These are phyloP conservation scores for Aphodius granarius DNA, from an alignment of 2,888 invertebrate species.

Conservation along the genomic window DNA sequence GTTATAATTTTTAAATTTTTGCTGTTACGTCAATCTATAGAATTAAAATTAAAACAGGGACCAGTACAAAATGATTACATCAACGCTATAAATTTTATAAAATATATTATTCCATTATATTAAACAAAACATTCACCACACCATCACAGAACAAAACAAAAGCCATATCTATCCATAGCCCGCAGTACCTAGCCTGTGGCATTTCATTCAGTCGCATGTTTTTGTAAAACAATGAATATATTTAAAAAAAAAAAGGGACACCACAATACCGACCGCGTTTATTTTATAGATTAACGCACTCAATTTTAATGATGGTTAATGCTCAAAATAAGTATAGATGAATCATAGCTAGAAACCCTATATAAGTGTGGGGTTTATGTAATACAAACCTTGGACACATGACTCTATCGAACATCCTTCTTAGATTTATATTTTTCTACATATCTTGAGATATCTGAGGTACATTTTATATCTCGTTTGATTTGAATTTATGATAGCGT, in stretches of 20 bases:
- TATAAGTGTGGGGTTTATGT: background rate
- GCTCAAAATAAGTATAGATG: no score
- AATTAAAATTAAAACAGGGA: background rate
- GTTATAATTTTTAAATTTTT: background rate
- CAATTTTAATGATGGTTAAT: no score
- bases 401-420: background rate
- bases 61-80: background rate
- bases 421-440: background rate
- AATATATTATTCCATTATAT: background rate
- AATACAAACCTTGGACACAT: background rate
- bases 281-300: no score
- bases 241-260: no score
- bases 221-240: no score
- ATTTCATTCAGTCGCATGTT: no score
- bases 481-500: constrained; percentile 26
- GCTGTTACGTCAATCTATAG: background rate
- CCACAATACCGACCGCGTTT: no score
- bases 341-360: no score
- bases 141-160: background rate
- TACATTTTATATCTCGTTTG: constrained; percentile 22
- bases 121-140: background rate
- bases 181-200: no score
- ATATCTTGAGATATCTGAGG: background rate
- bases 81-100: background rate
- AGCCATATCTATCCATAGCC: background rate